These are phyloP conservation scores for Standfussiana lucernea DNA, from an alignment of 2,888 invertebrate genomes.

Conservation along the genomic window DNA sequence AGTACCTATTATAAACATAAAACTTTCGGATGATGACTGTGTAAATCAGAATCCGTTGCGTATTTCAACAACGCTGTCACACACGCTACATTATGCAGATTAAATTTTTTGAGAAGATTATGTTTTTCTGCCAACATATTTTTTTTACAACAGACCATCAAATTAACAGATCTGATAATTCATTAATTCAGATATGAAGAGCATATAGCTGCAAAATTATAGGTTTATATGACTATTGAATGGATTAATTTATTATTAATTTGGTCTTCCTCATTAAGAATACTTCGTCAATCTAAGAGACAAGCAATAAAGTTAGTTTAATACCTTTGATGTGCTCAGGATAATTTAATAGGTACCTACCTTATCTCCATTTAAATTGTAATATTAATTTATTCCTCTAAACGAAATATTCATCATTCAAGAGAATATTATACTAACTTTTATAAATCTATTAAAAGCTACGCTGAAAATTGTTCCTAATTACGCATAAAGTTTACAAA, in stretches of 20 bases:
- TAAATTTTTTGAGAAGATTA: too few relatives aligned
- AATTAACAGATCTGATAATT: neutral
- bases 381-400: conserved; percentile 57
- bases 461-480: conserved; percentile 45
- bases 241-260: neutral
- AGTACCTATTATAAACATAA: neutral
- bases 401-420: conserved; percentile 51
- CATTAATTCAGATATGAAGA: neutral
- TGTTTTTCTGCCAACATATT: neutral
- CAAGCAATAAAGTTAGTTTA: conserved; percentile 14
- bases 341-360: conserved; percentile 18
- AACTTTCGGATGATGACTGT: neutral
- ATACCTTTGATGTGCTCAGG: conserved; percentile 30
- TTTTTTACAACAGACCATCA: neutral
- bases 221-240: neutral
- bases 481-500: conserved; percentile 57
- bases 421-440: conserved; percentile 53
- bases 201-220: neutral
- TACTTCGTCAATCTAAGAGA: neutral
- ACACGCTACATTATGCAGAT: too few relatives aligned
- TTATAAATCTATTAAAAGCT: conserved; percentile 49
- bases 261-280: conserved; percentile 30
- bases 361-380: conserved; percentile 39
- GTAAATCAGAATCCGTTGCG: neutral
- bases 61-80: neutral